Evolutionary conservation across 2,797 vertebrate species (phyloP).

Genomic region (Lagorchestes hirsutus): DNA sequence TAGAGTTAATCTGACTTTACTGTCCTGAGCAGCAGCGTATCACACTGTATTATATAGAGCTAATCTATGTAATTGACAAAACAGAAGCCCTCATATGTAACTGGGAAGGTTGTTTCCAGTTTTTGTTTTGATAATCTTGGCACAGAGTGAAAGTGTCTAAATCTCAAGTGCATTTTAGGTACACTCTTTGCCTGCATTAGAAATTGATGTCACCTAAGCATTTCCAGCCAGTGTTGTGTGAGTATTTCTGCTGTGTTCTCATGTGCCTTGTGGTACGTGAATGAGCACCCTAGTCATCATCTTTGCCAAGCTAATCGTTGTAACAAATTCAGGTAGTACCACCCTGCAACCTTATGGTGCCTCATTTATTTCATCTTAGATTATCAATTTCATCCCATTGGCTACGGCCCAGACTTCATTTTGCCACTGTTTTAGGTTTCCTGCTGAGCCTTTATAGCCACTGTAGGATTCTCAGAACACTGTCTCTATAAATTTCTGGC

Average conservation of each 20-base stretch:
- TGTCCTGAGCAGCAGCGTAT: background rate
- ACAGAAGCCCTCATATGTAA: no score
- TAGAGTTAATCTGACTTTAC: background rate
- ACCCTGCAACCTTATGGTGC: background rate
- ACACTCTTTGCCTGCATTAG: background rate
- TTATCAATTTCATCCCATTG: background rate
- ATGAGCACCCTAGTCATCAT: background rate
- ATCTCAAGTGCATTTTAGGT: background rate
- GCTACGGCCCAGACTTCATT: background rate
- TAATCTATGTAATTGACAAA: no score
- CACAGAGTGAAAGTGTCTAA: background rate
- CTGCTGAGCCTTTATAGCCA: background rate
- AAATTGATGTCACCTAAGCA: background rate
- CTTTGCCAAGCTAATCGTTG: background rate
- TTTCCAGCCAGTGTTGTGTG: background rate
- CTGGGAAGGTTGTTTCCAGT: no score
- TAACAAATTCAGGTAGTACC: background rate
- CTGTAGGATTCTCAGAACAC: no score
- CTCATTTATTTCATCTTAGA: background rate
- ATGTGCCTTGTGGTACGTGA: background rate
- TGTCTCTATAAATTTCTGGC: no score
- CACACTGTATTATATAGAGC: no score
- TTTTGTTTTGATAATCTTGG: no score
- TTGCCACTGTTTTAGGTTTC: background rate
- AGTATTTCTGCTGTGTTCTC: background rate